Evolutionary conservation across 2,888 invertebrate genomes (phyloP), one percentile per base, ranked within the genome.

Genomic region (Baccha elongata): DNA sequence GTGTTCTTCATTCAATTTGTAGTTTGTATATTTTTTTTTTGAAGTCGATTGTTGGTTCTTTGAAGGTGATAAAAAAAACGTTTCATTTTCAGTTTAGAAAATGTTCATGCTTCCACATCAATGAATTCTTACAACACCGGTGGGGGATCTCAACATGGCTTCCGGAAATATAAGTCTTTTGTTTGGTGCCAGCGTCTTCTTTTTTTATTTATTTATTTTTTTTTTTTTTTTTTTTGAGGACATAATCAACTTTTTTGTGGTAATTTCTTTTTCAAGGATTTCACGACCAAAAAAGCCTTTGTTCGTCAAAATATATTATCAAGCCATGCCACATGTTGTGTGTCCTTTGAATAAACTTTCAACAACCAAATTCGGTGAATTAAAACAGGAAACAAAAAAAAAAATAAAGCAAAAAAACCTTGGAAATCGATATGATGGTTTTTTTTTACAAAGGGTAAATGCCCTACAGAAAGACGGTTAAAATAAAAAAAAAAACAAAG

Each of bases 151-250:
- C 35, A 48, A 62, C 23, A 78, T 50, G 44, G 76, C 62, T 83
- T 83, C 83, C 83, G 78, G 78, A 67, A 83, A 78, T 62, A 73
- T 48, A 53, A 42, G 52, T 64, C 60, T 62, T 62, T 83, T 83
- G 71, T 81, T 65, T 29, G 58, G 10, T n/a, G n/a, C n/a, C n/a
- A n/a, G n/a, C n/a, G n/a, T n/a, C n/a, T n/a, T n/a, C 35, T 60
- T n/a, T 42, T 23, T 64, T 29, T 23, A 50, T 42, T 72, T 53
- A 17, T n/a, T n/a, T 50, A 32, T 55, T 10, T 48, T 60, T 58
- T 48, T 19, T 32, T 13, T 40, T 44, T 13, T 5, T 37, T 13
- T 37, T 46, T 40, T 44, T 53, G 7, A 8, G 29, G 8, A 32
- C 29, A 32, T 7, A 8, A 7, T 1, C 13, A 23, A 53, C 35